A percentile compares a stretch with the other conserved stretches of the same genome.
phyloP scores from a whole-genome alignment of 2,888 invertebrate species.

The Morpho helenor region DNA sequence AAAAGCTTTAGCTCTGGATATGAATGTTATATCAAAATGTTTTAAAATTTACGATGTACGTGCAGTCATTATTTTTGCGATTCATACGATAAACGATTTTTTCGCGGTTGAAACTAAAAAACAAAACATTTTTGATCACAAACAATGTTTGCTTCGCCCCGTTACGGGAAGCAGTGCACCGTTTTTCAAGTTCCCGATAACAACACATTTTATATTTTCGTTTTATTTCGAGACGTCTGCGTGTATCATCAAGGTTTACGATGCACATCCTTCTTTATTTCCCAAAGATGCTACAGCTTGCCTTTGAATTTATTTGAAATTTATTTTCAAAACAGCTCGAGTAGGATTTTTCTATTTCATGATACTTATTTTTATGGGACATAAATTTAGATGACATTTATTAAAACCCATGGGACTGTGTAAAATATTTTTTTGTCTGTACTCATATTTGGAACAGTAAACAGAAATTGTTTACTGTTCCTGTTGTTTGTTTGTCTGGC shows the following conservation, averaged over 20 bases:
- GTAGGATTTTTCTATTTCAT: slow-evolving; percentile 5
- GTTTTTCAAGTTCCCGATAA: slow-evolving; percentile 46
- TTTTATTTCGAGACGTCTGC: slow-evolving; percentile 57
- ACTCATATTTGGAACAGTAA: too few relatives aligned
- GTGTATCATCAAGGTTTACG: slow-evolving; percentile 68
- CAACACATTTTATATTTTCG: slow-evolving; percentile 51
- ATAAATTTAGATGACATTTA: too few relatives aligned
- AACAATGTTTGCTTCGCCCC: slow-evolving; percentile 25
- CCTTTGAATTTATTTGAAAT: slow-evolving; percentile 41
- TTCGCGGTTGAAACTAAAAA: not conserved
- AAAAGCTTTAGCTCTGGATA: too few relatives aligned
- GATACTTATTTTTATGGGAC: too few relatives aligned
- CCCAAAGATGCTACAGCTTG: slow-evolving; percentile 36
- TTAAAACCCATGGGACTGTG: too few relatives aligned
- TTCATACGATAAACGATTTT: too few relatives aligned
- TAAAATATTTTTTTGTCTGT: too few relatives aligned
- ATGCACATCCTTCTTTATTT: slow-evolving; percentile 61
- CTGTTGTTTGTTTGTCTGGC: too few relatives aligned
- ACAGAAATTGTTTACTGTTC: too few relatives aligned
- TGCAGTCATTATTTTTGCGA: too few relatives aligned
- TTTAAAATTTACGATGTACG: too few relatives aligned
- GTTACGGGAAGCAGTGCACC: slow-evolving; percentile 37
- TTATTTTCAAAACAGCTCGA: slow-evolving; percentile 28
- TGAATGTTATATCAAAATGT: too few relatives aligned
- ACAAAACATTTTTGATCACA: slow-evolving; percentile 10